Evolutionary conservation across 2,888 invertebrate genomes (phyloP).

Genomic region (Epinotia nisella): DNA sequence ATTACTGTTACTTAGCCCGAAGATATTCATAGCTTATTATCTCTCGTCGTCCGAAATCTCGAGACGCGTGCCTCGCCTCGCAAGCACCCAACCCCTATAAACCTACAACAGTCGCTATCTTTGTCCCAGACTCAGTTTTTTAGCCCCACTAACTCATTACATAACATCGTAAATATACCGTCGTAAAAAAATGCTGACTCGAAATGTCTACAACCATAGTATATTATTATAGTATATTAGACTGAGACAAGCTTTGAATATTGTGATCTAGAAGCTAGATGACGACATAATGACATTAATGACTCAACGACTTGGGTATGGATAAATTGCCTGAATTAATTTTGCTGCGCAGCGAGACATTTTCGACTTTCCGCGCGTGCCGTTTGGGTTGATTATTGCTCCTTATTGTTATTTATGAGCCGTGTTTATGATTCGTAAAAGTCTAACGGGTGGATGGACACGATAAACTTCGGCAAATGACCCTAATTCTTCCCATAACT

Average conservation of each 20-base stretch:
- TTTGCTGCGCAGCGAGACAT: neutral
- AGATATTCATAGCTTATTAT: slow-evolving; percentile 33
- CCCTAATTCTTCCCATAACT: slow-evolving; percentile 39
- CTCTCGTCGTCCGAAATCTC: slow-evolving; percentile 21
- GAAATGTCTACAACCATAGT: neutral
- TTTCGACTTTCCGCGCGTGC: neutral
- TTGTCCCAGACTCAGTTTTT: slow-evolving; percentile 10
- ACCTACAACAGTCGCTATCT: slow-evolving; percentile 18
- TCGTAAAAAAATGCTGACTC: slow-evolving; percentile 38
- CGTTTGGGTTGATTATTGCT: neutral
- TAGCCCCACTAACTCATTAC: slow-evolving; percentile 26
- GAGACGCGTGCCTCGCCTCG: slow-evolving; percentile 16
- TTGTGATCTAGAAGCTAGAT: slow-evolving; percentile 18
- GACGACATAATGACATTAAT: slow-evolving; percentile 35
- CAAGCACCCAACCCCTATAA: slow-evolving; percentile 15
- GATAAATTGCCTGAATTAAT: slow-evolving; percentile 32
- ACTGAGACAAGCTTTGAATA: slow-evolving; percentile 7
- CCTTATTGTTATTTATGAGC: neutral
- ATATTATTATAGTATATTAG: neutral
- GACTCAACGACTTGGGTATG: slow-evolving; percentile 8
- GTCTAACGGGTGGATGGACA: slow-evolving; percentile 34
- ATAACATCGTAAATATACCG: slow-evolving; percentile 26
- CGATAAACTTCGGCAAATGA: slow-evolving; percentile 36
- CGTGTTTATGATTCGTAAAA: slow-evolving; percentile 41
- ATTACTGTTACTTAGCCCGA: slow-evolving; percentile 22